Conservation (phyloP, 2,888 invertebrate genomes). For the Alloscopus bannaensis region DNA sequence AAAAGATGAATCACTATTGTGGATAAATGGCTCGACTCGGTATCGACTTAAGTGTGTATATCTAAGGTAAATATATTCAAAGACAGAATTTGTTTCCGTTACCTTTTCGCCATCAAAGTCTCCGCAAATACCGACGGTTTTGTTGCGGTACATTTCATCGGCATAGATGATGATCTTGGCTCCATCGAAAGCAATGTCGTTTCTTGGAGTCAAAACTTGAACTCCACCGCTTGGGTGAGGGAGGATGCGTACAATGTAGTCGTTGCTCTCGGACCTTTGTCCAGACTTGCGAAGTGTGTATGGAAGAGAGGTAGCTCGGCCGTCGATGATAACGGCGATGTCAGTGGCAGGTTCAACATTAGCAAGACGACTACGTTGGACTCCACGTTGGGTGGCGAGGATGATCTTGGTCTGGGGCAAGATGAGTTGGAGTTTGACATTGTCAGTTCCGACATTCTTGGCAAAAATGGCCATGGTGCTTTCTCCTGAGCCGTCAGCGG, state of each 20-base stretch:
- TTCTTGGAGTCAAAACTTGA: slow-evolving; percentile 67
- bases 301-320: slow-evolving; percentile 67
- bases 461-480: slow-evolving; percentile 75
- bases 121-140: slow-evolving; percentile 72
- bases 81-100: neutral
- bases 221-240: slow-evolving; percentile 70
- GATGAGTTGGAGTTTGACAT: slow-evolving; percentile 61
- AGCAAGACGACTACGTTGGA: slow-evolving; percentile 24
- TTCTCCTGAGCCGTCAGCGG: slow-evolving; percentile 75
- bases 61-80: neutral
- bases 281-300: slow-evolving; percentile 51
- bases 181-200: slow-evolving; percentile 70
- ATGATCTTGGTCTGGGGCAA: slow-evolving; percentile 68
- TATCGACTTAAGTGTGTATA: slow-evolving; percentile 6
- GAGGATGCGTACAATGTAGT: slow-evolving; percentile 68
- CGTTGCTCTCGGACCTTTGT: slow-evolving; percentile 53
- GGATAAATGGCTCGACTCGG: neutral
- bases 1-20: neutral
- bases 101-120: slow-evolving; percentile 72
- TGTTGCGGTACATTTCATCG: slow-evolving; percentile 67
- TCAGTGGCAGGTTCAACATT: slow-evolving; percentile 36
- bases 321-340: slow-evolving; percentile 67
- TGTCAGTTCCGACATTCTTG: slow-evolving; percentile 73
- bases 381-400: slow-evolving; percentile 41
- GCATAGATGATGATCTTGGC: slow-evolving; percentile 66